Evolutionary conservation across 2,888 invertebrate genomes (phyloP).

Genomic region (Taphrorychus bicolor): DNA sequence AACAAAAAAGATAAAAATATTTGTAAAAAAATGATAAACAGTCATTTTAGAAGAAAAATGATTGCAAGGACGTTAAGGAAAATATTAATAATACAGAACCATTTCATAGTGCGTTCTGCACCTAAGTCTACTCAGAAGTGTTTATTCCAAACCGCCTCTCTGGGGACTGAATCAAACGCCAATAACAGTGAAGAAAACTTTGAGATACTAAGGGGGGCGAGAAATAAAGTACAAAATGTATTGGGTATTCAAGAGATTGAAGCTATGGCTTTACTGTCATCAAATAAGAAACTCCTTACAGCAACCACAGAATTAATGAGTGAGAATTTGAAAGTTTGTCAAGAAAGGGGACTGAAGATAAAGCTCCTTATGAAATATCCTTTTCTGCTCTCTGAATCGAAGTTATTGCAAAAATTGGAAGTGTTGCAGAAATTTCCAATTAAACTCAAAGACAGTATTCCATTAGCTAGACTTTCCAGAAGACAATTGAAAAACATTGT

Average conservation of each 20-base stretch:
- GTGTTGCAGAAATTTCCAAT: slow-evolving; percentile 2
- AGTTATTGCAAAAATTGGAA: slow-evolving; percentile 15
- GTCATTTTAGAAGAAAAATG: too few species aligned
- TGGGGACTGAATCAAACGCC: not conserved
- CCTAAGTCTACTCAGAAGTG: too few species aligned
- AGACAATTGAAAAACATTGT: not conserved
- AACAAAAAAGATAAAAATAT: too few species aligned
- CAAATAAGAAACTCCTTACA: slow-evolving; percentile 7
- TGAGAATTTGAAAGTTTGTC: slow-evolving; percentile 13
- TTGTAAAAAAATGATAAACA: too few species aligned
- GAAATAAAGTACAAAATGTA: slow-evolving; percentile 10
- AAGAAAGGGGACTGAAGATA: not conserved
- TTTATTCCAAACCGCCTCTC: too few species aligned
- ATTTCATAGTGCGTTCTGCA: too few species aligned
- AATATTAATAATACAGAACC: too few species aligned
- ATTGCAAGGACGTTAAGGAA: too few species aligned
- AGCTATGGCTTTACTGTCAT: slow-evolving; percentile 12
- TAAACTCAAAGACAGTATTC: not conserved
- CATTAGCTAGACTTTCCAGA: slow-evolving; percentile 4
- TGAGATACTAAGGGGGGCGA: not conserved
- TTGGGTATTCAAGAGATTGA: slow-evolving; percentile 13
- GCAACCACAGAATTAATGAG: slow-evolving; percentile 3
- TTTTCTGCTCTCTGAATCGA: slow-evolving; percentile 9
- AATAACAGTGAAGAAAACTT: not conserved
- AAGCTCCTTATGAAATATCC: slow-evolving; percentile 17